Base-by-base conservation (phyloP, 1,140 invertebrate species). In the Polypedilum pembai region DNA sequence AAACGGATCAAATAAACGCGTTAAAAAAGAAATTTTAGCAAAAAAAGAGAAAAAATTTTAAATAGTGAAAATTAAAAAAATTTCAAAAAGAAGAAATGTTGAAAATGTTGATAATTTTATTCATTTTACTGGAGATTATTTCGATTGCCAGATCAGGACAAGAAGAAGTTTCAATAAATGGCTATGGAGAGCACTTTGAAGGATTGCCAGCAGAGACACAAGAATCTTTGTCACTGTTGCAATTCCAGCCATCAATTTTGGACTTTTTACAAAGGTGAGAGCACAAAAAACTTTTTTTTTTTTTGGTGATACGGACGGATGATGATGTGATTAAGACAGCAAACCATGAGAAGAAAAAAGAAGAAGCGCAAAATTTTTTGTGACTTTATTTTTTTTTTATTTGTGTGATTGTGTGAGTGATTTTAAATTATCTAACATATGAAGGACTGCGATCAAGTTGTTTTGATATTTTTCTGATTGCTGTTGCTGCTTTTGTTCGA, bases 201-300 rank as follows among this genome's bases (percentile, higher is more conserved):
- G 8, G 17, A 18, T 21, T 56, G 15, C 45, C 45, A 56, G 4
- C 76, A 73, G 79, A 81, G 45, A 79, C 77, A 75, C 80, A 81
- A 77, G 78, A 82, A 77, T 76, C 78, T 40, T 75, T 82, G 74
- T 79, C 81, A 65, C 77, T 80, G 74, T 79, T 84, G 75, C 78
- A 80, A 77, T 81, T 84, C 74, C 77, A 83, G 76, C 82, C 83
- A 77, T 79, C 77, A 77, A 75, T 83, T 77, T 78, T 84, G 76
- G 80, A 83, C 75, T 83, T 84, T 74, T 80, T 83, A 79, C 82
- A 82, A 76, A 82, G 82, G 83, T 83, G 76, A 75, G 17, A 75
- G 63, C 74, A 63, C 41, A 66, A 33, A 33, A n/a, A n/a, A n/a
- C n/a, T n/a, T n/a, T n/a, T n/a, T n/a, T n/a, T 33, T 1, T 1